Percentiles rank a stretch among this genome's conserved stretches.
Evolutionary conservation across 2,888 invertebrate genomes (phyloP).

Genomic region (Callyntrura guangdongensis): DNA sequence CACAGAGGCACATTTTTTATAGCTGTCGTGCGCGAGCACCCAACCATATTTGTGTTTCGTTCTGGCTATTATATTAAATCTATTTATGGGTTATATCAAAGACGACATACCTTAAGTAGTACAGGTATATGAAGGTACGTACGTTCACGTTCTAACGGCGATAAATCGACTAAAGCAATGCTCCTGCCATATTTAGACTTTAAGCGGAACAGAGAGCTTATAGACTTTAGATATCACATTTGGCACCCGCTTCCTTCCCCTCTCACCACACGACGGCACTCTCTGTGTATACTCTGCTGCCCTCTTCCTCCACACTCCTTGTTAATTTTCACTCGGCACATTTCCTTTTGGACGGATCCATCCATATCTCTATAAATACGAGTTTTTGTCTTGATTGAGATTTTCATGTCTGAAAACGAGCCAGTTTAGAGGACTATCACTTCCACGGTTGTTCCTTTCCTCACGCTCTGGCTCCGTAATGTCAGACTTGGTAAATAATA

Average conservation of each 20-base stretch:
- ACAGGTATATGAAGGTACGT: not conserved
- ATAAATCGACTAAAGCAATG: constrained; percentile 23
- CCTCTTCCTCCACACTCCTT: not conserved
- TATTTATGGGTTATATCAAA: not conserved
- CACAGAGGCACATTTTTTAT: not conserved
- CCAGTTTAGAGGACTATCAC: constrained; percentile 6
- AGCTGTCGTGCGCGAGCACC: not conserved
- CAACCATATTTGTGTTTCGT: too few relatives aligned
- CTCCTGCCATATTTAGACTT: constrained; percentile 36
- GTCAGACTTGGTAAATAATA: not conserved
- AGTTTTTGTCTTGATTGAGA: constrained; percentile 33
- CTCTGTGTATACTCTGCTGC: not conserved
- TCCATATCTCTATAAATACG: not conserved
- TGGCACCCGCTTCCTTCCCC: constrained; percentile 36
- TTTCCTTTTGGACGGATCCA: not conserved
- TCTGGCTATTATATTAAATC: too few relatives aligned
- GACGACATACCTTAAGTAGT: too few relatives aligned
- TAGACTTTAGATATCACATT: constrained; percentile 54
- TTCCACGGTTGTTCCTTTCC: not conserved
- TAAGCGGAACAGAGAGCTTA: not conserved
- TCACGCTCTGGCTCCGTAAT: not conserved
- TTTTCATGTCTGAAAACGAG: constrained; percentile 17
- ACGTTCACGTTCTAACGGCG: not conserved
- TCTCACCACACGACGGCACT: not conserved
- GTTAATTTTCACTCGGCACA: constrained; percentile 17